phyloP scores from a whole-genome alignment of 2,888 invertebrate genomes.

The Harmothoe impar region DNA sequence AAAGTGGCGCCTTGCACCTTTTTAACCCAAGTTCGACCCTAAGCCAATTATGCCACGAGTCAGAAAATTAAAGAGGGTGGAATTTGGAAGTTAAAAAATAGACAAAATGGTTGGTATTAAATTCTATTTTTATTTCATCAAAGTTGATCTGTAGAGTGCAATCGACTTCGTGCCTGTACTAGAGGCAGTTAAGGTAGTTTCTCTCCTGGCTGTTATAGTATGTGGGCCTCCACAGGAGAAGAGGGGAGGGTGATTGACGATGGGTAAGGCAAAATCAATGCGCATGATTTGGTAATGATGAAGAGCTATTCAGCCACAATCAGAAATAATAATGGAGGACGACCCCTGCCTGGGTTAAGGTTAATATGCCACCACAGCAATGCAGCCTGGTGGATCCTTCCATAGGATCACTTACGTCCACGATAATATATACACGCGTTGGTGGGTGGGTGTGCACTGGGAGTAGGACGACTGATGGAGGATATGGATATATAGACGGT shows the following conservation, averaged over 20 bases:
- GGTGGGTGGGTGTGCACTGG: too few species aligned
- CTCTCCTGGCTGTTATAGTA: neutral
- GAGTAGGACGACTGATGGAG: too few species aligned
- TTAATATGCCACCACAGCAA: constrained; percentile 11
- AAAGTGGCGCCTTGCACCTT: too few species aligned
- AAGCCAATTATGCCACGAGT: too few species aligned
- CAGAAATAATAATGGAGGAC: constrained; percentile 19
- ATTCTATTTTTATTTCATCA: too few species aligned
- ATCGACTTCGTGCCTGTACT: neutral
- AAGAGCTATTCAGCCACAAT: constrained; percentile 5
- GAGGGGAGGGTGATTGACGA: neutral
- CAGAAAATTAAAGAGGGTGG: too few species aligned
- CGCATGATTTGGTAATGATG: constrained; percentile 18
- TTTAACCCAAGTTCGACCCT: too few species aligned
- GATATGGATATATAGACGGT: too few species aligned
- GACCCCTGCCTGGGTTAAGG: neutral
- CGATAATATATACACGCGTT: neutral
- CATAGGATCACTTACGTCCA: neutral
- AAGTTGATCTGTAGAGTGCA: too few species aligned
- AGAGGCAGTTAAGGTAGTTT: neutral
- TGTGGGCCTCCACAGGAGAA: neutral
- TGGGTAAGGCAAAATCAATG: neutral
- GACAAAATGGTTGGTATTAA: too few species aligned
- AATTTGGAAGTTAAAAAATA: too few species aligned
- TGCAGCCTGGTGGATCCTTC: neutral